Base-by-base conservation (phyloP, 2,888 invertebrate genomes). In the Tetheella fluctuosa region DNA sequence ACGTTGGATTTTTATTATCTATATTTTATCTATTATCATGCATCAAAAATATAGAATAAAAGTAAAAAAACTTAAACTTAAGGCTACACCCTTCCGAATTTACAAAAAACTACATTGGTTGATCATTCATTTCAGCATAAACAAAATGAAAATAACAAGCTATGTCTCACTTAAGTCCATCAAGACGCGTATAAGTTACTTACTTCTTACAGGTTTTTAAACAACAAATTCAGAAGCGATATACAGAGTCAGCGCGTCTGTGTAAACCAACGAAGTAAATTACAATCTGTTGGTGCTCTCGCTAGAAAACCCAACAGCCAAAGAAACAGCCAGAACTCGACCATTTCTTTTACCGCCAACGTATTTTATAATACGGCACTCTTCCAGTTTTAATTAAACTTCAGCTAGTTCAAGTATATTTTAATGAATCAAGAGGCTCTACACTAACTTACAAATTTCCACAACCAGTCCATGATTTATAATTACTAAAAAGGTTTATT, bases 311-410 rank as follows among this genome's bases (percentile, higher is more conserved):
- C 13, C 34, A 34, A 34, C 42, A 34, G 37, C 68, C 65, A 73
- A 75, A 78, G 74, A 77, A 73, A 73, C 70, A 72, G 62, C 70
- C 65, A 65, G 61, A 73, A 71, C 71, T 73, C 66, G 60, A 64
- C 63, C 67, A 68, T 67, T 74, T 72, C 71, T 74, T 76, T 75
- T 67, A 68, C 71, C 64, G 70, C 69, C 71, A 68, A 65, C 73
- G 68, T 79, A 76, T 79, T 83, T 77, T 76, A 79, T 79, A 80
- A 83, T 80, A 73, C 75, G 68, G 74, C 75, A 74, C 80, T 82
- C 77, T 69, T 67, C 74, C 79, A 73, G 81, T 83, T 87, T 89
- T 90, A 90, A 90, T 90, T 90, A 90, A 88, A 86, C 81, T 81
- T 73, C 69, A 71, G 74, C 79, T 75, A 78, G 77, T 74, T 77